These are phyloP conservation scores for Falco naumanni DNA, from an alignment of 2,797 vertebrate species.

Conservation along the genomic window DNA sequence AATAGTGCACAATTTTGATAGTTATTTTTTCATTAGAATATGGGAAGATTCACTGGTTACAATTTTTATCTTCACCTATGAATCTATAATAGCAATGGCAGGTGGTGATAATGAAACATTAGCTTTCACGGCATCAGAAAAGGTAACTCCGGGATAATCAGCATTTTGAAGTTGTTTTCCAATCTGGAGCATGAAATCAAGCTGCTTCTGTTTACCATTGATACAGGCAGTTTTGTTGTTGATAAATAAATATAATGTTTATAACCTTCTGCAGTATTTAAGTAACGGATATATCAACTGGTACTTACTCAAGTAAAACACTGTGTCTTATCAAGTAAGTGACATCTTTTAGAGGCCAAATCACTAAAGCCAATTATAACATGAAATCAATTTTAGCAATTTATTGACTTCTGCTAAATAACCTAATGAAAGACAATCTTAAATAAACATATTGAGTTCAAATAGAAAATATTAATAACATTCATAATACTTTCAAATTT, in stretches of 20 bases:
- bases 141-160: slow-evolving; percentile 47
- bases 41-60: slow-evolving; percentile 6
- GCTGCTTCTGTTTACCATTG: slow-evolving; percentile 69
- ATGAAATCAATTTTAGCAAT: neutral
- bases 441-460: neutral
- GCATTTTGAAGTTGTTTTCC: slow-evolving; percentile 59
- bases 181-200: slow-evolving; percentile 30
- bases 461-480: neutral
- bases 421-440: neutral
- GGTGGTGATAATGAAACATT: slow-evolving; percentile 46
- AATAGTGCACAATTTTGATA: neutral
- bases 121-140: slow-evolving; percentile 50
- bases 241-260: slow-evolving; percentile 14
- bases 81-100: slow-evolving; percentile 25
- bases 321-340: neutral
- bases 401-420: slow-evolving; percentile 33
- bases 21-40: neutral
- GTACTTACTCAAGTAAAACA: neutral
- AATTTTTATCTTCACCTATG: neutral
- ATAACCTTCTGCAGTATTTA: slow-evolving; percentile 14
- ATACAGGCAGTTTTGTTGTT: slow-evolving; percentile 31
- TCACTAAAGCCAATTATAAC: neutral
- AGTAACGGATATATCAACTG: neutral
- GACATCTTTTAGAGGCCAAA: neutral
- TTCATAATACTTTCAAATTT: neutral